A percentile compares a stretch with the other conserved stretches of the same genome.
Evolutionary conservation across 2,113 vertebrate species (phyloP).

Genomic region (Artemisiospiza belli): DNA sequence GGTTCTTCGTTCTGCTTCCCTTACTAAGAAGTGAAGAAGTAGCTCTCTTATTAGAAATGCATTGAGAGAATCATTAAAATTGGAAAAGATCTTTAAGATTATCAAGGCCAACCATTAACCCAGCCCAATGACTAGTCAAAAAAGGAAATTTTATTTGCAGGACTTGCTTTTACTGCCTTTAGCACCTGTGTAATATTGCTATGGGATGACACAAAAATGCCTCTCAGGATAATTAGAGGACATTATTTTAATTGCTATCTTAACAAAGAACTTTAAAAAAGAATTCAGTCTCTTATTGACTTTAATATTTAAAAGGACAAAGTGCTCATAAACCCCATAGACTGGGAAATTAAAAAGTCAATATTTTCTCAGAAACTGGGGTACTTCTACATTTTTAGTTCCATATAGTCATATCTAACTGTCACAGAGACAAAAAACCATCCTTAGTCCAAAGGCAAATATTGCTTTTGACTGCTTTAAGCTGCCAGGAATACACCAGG

Average conservation of each 20-base stretch:
- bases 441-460: neutral
- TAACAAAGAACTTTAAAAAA: neutral
- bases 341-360: neutral
- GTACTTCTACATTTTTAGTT: neutral
- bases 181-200: neutral
- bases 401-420: neutral
- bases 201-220: neutral
- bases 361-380: neutral
- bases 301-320: neutral
- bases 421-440: neutral
- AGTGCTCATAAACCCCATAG: neutral
- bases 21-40: neutral
- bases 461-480: neutral
- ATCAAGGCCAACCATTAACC: neutral
- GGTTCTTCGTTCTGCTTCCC: neutral
- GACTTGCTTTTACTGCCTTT: neutral
- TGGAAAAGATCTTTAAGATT: neutral
- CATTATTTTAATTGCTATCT: neutral
- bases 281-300: neutral
- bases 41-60: neutral
- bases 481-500: neutral
- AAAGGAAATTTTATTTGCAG: neutral
- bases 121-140: neutral
- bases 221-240: neutral
- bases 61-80: neutral